Percentiles rank a stretch among this genome's conserved stretches.
These are phyloP conservation scores for Ormyrus rosae DNA, from an alignment of 2,888 invertebrate genomes.

Conservation along the genomic window DNA sequence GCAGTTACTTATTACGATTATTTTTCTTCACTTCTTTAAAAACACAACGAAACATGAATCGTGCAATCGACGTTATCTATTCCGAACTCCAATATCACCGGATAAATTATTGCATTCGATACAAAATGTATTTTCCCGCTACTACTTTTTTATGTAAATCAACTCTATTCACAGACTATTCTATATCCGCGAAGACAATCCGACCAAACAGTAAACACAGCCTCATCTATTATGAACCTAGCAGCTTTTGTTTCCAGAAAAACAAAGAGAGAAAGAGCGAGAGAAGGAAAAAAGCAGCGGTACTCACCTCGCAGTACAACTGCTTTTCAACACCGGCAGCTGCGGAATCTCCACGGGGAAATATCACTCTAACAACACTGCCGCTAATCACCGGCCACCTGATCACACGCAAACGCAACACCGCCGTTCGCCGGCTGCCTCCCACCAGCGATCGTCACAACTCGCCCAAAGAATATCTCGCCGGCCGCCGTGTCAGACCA, in stretches of 20 bases:
- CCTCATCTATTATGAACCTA: not conserved
- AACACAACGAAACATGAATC: no score
- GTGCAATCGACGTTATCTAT: no score
- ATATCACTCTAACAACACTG: conserved; percentile 5
- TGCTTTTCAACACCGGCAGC: not conserved
- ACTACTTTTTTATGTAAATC: no score
- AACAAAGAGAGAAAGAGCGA: not conserved
- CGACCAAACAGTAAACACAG: no score
- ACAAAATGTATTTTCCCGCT: no score
- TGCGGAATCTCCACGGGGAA: conserved; percentile 3
- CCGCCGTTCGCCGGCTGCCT: not conserved
- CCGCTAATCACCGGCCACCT: not conserved
- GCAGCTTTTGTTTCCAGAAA: not conserved
- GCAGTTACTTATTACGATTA: no score
- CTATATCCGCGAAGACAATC: no score
- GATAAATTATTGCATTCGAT: no score
- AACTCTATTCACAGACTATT: no score
- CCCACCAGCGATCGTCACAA: not conserved
- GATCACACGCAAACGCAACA: not conserved
- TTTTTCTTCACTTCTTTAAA: no score
- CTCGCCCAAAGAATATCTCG: not conserved
- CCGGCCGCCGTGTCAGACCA: not conserved
- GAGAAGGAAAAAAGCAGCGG: not conserved
- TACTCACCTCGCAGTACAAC: conserved; percentile 3
- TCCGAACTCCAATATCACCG: no score